These are phyloP conservation scores for Lithophane leautieri DNA, from an alignment of 2,888 invertebrate genomes.

Conservation along the genomic window DNA sequence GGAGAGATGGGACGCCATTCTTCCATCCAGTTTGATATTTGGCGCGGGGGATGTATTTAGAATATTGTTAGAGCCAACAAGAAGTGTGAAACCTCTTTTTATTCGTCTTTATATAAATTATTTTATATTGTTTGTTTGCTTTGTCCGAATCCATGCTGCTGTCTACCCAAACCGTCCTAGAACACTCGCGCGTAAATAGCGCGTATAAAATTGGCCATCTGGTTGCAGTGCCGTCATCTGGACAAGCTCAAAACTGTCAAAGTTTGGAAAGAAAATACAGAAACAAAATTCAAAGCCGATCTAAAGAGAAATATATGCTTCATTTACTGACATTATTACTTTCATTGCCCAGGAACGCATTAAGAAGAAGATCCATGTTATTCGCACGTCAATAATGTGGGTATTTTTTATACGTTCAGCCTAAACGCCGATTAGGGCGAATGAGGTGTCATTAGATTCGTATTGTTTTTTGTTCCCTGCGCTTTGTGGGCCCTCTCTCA, in stretches of 20 bases:
- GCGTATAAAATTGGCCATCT: no score
- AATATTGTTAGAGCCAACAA: no score
- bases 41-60: no score
- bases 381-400: slow-evolving; percentile 37
- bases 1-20: no score
- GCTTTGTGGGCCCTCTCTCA: slow-evolving; percentile 20
- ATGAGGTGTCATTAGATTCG: slow-evolving; percentile 52
- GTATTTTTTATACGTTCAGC: slow-evolving; percentile 38
- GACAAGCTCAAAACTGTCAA: neutral
- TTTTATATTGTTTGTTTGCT: no score
- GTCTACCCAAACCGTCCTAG: no score
- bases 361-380: slow-evolving; percentile 21
- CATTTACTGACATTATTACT: neutral
- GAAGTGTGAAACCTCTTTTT: no score
- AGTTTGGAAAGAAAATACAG: neutral
- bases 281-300: neutral
- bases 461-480: slow-evolving; percentile 49
- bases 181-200: no score
- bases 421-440: slow-evolving; percentile 51
- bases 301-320: neutral
- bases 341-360: slow-evolving; percentile 3
- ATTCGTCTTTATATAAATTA: no score
- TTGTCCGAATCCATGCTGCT: no score
- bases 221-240: no score
- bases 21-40: no score